Conservation (phyloP, 2,113 vertebrate genomes). For the Phrynocephalus versicolor region DNA sequence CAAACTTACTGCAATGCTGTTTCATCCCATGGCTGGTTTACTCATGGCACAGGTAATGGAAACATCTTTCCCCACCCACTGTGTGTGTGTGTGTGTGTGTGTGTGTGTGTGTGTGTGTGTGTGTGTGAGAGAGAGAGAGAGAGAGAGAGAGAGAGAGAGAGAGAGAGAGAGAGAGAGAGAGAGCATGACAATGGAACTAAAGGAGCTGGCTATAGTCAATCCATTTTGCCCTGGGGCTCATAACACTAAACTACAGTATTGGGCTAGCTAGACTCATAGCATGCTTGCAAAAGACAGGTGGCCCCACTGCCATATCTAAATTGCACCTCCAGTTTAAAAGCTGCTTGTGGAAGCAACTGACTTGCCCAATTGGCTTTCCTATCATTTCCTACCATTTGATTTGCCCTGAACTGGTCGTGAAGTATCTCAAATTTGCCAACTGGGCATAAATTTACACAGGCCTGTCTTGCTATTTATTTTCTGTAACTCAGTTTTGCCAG, state of each 20-base stretch:
- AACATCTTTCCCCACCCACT: background rate
- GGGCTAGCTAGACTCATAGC: too few relatives aligned
- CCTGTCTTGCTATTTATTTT: background rate
- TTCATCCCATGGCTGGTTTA: background rate
- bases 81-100: too few relatives aligned
- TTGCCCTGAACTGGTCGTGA: background rate
- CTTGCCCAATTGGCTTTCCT: background rate
- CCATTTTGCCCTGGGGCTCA: too few relatives aligned
- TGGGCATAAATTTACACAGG: conserved; percentile 1
- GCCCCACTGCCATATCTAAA: background rate
- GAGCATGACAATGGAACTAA: too few relatives aligned
- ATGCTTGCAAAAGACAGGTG: too few relatives aligned
- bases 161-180: too few relatives aligned
- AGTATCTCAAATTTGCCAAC: background rate
- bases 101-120: too few relatives aligned
- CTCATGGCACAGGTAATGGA: background rate
- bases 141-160: too few relatives aligned
- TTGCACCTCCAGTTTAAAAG: background rate
- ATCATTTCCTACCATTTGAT: background rate
- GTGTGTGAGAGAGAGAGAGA: too few relatives aligned
- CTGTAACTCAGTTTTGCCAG: background rate
- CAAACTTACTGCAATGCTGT: background rate
- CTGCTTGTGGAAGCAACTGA: background rate
- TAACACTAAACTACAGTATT: too few relatives aligned
- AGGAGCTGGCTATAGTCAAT: background rate